Base-by-base conservation (phyloP, 2,113 vertebrate species). In the Galbula dea region DNA sequence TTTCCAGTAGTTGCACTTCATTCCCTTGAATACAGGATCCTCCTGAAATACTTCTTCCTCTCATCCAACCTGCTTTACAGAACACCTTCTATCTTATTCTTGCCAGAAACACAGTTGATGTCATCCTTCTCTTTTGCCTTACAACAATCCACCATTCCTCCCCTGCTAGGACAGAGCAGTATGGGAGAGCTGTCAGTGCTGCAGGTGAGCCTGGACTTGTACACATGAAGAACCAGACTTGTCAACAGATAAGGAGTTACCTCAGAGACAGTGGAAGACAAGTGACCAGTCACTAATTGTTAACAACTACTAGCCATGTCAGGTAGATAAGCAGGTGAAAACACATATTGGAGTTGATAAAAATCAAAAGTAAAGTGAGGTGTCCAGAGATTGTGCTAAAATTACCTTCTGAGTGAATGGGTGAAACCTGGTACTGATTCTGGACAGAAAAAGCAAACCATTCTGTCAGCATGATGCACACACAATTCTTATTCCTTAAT, bases 391-490 rank as follows among this genome's bases (percentile, higher is more conserved):
- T 1, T n/a, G 43, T 48, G 30, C 23, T 43, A 83, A 69, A 37
- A 77, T 86, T 94, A 89, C 77, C 68, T 86, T 88, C 48, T 15
- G 22, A 80, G 46, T 45, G 78, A 82, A 61, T 0, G 75, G 52
- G n/a, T 72, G 69, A 75, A 90, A 92, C 22, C 21, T 30, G 57
- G 54, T 55, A 81, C 37, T 81, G 65, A 77, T 72, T 91, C 57
- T 78, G 61, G 59, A 93, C 48, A 81, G 61, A n/a, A 81, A 37
- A 93, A 90, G 68, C 20, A 94, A 94, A 86, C 43, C 51, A 63
- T 83, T 69, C 43, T 39, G 65, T 83, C 59, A 78, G 43, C 39
- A 66, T 2, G 21, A 69, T 46, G 84, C 14, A 80, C 2, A 6
- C 12, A 77, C 21, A 58, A 68, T 37, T 75, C 23, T 43, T 59